Evolutionary conservation across 2,888 invertebrate species (phyloP).

Genomic region (Terebella lapidaria): DNA sequence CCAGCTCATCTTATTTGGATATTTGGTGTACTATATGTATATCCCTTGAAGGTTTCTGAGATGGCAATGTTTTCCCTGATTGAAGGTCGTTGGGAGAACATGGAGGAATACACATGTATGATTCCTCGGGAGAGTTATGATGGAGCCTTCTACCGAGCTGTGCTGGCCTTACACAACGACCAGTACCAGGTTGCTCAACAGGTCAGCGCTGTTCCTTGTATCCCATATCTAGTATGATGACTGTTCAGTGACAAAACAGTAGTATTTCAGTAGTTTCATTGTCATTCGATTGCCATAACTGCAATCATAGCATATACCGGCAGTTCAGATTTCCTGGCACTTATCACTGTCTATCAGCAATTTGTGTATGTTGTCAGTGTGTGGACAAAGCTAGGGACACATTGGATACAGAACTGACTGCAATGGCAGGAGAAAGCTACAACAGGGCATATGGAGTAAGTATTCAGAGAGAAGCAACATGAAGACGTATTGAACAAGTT

Average conservation of each 20-base stretch:
- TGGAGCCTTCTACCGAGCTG: conserved; percentile 91
- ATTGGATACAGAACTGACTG: conserved; percentile 91
- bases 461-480: no score
- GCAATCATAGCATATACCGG: no score
- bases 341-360: background rate
- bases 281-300: no score
- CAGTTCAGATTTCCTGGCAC: no score
- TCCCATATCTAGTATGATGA: no score
- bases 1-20: background rate
- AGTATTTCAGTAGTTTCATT: no score
- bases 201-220: conserved; percentile 34
- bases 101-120: conserved; percentile 83
- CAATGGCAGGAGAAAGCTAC: conserved; percentile 63
- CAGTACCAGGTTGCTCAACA: conserved; percentile 45
- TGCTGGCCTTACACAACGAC: conserved; percentile 59
- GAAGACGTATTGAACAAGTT: no score
- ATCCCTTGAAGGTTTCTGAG: no score
- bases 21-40: no score
- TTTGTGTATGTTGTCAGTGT: conserved; percentile 54
- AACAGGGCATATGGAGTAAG: conserved; percentile 50
- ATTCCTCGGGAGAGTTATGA: conserved; percentile 92
- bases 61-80: no score
- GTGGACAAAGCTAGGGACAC: conserved; percentile 91
- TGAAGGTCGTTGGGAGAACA: conserved; percentile 85
- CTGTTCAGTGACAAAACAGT: no score